Conservation (phyloP, 1,140 invertebrate genomes). For the Eciton burchellii region DNA sequence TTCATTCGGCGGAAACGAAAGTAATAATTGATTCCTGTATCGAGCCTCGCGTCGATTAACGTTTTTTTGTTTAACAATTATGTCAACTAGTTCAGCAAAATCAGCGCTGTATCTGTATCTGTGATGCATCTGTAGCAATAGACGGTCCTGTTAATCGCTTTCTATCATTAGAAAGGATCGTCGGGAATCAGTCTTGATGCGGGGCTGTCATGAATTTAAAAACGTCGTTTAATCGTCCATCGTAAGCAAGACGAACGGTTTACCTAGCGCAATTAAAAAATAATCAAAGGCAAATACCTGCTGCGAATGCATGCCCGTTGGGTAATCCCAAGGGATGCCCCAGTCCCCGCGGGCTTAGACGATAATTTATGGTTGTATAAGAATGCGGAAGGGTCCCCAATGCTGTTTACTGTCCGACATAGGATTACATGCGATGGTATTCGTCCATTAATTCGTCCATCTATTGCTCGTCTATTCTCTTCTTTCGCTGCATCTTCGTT, state of each 20-base stretch:
- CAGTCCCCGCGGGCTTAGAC: conserved; percentile 72
- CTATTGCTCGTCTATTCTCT: conserved; percentile 52
- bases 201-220: conserved; percentile 25
- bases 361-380: conserved; percentile 85
- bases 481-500: conserved; percentile 23
- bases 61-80: too few species aligned
- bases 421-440: conserved; percentile 71
- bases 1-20: too few species aligned
- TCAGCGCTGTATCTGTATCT: too few species aligned
- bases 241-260: conserved; percentile 40
- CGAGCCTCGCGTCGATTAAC: too few species aligned
- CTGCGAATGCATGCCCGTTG: conserved; percentile 43
- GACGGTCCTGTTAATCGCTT: not conserved
- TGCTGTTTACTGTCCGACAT: conserved; percentile 79
- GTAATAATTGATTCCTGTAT: too few species aligned
- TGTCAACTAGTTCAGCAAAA: too few species aligned
- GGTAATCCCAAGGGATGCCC: conserved; percentile 68
- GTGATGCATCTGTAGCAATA: too few species aligned
- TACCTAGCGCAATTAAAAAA: conserved; percentile 71
- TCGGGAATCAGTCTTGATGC: not conserved
- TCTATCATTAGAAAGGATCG: not conserved
- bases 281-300: conserved; percentile 73
- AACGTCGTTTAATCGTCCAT: conserved; percentile 31
- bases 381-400: conserved; percentile 82
- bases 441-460: conserved; percentile 69